Conservation (phyloP, 2,888 invertebrate genomes). For the Sycophila texana region DNA sequence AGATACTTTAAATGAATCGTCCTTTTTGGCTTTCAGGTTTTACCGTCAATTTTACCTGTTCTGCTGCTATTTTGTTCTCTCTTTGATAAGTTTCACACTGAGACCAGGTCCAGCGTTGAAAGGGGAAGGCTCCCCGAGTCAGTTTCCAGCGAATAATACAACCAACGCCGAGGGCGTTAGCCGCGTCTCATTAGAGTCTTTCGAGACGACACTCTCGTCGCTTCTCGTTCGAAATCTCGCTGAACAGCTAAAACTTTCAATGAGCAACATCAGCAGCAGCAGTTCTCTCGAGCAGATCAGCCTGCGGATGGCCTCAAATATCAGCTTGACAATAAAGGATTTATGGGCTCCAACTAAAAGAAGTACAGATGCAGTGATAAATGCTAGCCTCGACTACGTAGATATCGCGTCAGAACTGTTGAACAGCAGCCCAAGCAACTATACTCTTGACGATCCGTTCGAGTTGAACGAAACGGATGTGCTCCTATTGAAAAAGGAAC, state of each 20-base stretch:
- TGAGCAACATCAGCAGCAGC: conserved; percentile 61
- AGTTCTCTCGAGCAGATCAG: conserved; percentile 62
- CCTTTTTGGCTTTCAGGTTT: conserved; percentile 80
- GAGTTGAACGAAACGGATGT: neutral
- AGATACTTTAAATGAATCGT: too few species aligned
- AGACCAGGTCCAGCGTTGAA: conserved; percentile 85
- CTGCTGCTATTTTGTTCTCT: conserved; percentile 91
- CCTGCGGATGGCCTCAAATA: conserved; percentile 63
- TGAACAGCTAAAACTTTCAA: conserved; percentile 61
- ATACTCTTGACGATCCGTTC: neutral
- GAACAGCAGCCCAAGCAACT: neutral
- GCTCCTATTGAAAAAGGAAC: neutral
- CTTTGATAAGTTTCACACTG: conserved; percentile 90
- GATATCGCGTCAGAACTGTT: conserved; percentile 22
- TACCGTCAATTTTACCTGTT: conserved; percentile 95
- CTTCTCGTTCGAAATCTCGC: conserved; percentile 64
- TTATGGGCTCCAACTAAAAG: conserved; percentile 52
- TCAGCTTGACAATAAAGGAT: conserved; percentile 63
- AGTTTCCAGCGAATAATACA: conserved; percentile 27
- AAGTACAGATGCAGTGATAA: neutral
- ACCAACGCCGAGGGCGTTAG: conserved; percentile 29
- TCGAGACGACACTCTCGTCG: conserved; percentile 60
- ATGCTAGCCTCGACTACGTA: conserved; percentile 20
- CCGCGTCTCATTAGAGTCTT: conserved; percentile 50
- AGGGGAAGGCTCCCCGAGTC: neutral